Percentiles rank a stretch among this genome's conserved stretches.
Conservation (phyloP, 2,888 invertebrate species). For the Tipula helvola region DNA sequence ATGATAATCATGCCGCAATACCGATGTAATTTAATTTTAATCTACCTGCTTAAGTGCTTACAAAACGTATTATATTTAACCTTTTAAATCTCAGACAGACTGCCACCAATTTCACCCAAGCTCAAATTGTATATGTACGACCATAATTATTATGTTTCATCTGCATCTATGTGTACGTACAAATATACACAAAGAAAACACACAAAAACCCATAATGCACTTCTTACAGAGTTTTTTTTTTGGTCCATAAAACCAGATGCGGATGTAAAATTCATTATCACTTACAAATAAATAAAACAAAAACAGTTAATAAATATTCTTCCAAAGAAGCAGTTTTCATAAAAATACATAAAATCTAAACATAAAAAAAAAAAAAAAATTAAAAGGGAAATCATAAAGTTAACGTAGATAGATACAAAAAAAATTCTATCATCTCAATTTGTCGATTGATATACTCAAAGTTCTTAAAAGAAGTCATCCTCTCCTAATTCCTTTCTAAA, state of each 20-base stretch:
- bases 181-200: background rate
- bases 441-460: slow-evolving; percentile 9
- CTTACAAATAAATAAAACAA: slow-evolving; percentile 4
- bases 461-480: background rate
- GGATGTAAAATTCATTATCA: slow-evolving; percentile 9
- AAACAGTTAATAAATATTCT: slow-evolving; percentile 4
- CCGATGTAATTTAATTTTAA: no score
- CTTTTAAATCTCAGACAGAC: background rate
- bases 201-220: background rate
- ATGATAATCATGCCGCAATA: no score
- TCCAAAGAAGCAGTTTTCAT: background rate
- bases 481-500: slow-evolving; percentile 7
- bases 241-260: background rate
- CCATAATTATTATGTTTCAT: background rate
- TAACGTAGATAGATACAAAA: background rate
- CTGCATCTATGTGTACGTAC: background rate
- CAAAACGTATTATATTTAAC: no score
- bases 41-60: no score
- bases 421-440: background rate
- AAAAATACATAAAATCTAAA: background rate
- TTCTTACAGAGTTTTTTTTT: background rate
- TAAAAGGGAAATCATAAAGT: slow-evolving; percentile 6
- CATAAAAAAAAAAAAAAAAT: background rate
- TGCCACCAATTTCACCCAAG: background rate
- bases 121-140: background rate